Percentiles rank a stretch among this genome's conserved stretches.
Conservation (phyloP, 2,797 vertebrate species). For the Morus bassanus region DNA sequence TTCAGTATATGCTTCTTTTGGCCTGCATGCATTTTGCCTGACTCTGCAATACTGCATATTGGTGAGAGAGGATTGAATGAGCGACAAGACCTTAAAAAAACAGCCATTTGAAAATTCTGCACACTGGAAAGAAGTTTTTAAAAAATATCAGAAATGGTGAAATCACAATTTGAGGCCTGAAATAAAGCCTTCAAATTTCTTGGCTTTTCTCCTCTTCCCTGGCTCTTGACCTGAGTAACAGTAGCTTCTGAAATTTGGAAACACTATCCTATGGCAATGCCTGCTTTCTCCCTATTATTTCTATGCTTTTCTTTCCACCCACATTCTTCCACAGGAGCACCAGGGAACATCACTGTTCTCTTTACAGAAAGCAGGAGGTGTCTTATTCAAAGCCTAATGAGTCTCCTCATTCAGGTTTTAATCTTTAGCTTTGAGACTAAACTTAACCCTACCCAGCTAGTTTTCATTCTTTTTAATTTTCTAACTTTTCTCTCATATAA, state of each 20-base stretch:
- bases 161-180: background rate
- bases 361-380: background rate
- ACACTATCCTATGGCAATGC: background rate
- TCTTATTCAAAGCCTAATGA: slow-evolving; percentile 31
- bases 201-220: background rate
- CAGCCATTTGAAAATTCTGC: background rate
- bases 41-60: background rate
- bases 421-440: background rate
- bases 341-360: background rate
- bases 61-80: background rate
- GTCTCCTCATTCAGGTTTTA: background rate
- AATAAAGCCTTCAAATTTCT: background rate
- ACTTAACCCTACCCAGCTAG: background rate
- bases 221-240: slow-evolving; percentile 14
- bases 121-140: accelerated
- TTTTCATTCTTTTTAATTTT: background rate
- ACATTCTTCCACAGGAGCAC: background rate
- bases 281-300: background rate
- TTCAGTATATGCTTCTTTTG: background rate
- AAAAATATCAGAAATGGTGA: background rate
- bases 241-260: slow-evolving; percentile 15
- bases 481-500: background rate
- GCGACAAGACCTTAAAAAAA: background rate
- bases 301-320: background rate
- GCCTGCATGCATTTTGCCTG: background rate